These are phyloP conservation scores for Delichon dasypus DNA, from an alignment of 2,797 vertebrate genomes.

Conservation along the genomic window DNA sequence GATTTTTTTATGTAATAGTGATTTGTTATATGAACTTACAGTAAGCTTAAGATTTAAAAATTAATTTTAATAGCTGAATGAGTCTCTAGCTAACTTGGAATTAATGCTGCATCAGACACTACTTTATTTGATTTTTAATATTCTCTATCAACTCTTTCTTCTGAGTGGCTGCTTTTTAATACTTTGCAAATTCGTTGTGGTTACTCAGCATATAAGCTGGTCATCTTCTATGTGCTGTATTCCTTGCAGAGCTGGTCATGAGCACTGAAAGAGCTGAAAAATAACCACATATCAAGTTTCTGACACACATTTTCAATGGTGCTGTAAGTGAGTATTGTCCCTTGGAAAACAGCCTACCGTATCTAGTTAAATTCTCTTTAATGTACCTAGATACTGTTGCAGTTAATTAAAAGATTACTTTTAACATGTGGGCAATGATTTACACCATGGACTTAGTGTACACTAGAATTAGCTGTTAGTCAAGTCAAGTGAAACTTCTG, in stretches of 20 bases:
- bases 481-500: not conserved
- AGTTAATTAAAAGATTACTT: not conserved
- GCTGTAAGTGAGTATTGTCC: not conserved
- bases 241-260: not conserved
- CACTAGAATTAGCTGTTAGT: not conserved
- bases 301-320: not conserved
- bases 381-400: not conserved
- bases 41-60: not conserved
- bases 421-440: not conserved
- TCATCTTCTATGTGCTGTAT: not conserved
- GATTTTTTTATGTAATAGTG: not conserved
- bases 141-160: not conserved
- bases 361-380: not conserved
- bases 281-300: not conserved
- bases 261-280: not conserved
- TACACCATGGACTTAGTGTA: not conserved
- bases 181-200: not conserved
- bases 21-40: not conserved
- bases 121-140: not conserved
- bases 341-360: not conserved
- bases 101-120: not conserved
- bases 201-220: rapidly evolving
- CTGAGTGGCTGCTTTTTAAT: not conserved
- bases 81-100: not conserved
- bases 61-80: not conserved